phyloP scores from a whole-genome alignment of 1,140 invertebrate genomes.

The Elymnias hypermnestra region DNA sequence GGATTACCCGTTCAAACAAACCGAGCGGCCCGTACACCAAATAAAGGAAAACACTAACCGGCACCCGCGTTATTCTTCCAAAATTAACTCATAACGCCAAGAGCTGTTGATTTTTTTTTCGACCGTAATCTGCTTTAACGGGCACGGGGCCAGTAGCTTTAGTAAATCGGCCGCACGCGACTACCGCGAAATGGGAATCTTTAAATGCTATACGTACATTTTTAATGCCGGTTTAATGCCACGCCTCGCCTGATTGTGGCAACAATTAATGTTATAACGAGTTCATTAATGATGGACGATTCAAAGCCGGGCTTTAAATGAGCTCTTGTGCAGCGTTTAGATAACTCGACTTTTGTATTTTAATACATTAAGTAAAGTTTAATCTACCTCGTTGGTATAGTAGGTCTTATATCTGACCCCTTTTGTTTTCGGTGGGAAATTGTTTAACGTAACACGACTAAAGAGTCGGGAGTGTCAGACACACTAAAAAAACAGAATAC shows the following conservation, averaged over 20 bases:
- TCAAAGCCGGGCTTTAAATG: conserved; percentile 44
- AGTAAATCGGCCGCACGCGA: conserved; percentile 65
- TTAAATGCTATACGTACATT: conserved; percentile 71
- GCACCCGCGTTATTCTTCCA: conserved; percentile 67
- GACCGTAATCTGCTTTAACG: conserved; percentile 69
- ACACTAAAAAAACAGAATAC: too few relatives aligned
- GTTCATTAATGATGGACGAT: conserved; percentile 65
- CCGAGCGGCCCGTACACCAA: conserved; percentile 58
- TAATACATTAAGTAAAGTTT: conserved; percentile 10
- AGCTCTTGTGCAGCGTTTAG: conserved; percentile 26
- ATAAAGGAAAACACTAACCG: conserved; percentile 70
- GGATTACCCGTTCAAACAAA: conserved; percentile 71
- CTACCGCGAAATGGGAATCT: conserved; percentile 67
- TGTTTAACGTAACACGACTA: too few relatives aligned
- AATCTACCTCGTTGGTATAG: too few relatives aligned
- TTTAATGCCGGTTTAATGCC: conserved; percentile 68
- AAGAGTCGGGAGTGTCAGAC: too few relatives aligned
- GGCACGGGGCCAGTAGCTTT: conserved; percentile 67
- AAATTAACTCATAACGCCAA: conserved; percentile 74
- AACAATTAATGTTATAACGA: conserved; percentile 69
- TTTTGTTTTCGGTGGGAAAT: too few relatives aligned
- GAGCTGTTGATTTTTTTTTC: conserved; percentile 67
- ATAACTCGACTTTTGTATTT: conserved; percentile 24
- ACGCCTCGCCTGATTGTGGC: conserved; percentile 58
- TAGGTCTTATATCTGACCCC: too few relatives aligned